phyloP scores from a whole-genome alignment of 2,797 vertebrate species.

The Podarcis lilfordi region DNA sequence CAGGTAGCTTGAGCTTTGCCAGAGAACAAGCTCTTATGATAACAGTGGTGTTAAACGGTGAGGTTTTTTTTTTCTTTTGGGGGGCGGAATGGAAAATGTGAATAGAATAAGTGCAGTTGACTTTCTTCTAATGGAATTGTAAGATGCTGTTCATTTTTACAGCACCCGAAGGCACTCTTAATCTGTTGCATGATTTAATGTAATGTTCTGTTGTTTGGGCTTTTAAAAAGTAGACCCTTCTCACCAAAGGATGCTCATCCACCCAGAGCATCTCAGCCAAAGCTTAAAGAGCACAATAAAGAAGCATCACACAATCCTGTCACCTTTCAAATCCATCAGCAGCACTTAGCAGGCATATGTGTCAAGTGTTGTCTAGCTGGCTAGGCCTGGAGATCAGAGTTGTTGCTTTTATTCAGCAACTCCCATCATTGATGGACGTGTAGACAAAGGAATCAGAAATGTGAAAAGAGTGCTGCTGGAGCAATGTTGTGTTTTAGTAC shows the following conservation, averaged over 20 bases:
- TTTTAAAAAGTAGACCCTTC: not conserved
- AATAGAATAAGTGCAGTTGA: not conserved
- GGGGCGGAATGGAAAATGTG: not conserved
- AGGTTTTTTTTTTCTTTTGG: no score
- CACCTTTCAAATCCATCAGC: slow-evolving; percentile 3
- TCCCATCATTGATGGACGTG: not conserved
- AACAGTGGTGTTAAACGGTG: not conserved
- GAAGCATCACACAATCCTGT: not conserved
- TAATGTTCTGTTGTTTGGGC: not conserved
- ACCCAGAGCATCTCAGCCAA: not conserved
- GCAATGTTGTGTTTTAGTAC: not conserved
- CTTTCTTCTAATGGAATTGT: not conserved
- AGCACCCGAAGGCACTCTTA: slow-evolving; percentile 8
- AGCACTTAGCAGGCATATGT: slow-evolving; percentile 6
- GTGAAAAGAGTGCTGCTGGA: not conserved
- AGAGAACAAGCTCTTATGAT: slow-evolving; percentile 26
- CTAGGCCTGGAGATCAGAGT: not conserved
- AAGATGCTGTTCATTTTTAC: slow-evolving; percentile 30
- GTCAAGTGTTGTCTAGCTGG: not conserved
- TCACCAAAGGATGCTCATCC: not conserved
- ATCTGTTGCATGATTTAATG: not conserved
- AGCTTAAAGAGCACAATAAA: not conserved
- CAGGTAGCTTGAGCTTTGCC: slow-evolving; percentile 14
- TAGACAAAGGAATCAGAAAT: slow-evolving; percentile 15
- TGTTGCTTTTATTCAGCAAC: not conserved